Base-by-base conservation (phyloP, 1,140 invertebrate species). In the Theocolax elegans region DNA sequence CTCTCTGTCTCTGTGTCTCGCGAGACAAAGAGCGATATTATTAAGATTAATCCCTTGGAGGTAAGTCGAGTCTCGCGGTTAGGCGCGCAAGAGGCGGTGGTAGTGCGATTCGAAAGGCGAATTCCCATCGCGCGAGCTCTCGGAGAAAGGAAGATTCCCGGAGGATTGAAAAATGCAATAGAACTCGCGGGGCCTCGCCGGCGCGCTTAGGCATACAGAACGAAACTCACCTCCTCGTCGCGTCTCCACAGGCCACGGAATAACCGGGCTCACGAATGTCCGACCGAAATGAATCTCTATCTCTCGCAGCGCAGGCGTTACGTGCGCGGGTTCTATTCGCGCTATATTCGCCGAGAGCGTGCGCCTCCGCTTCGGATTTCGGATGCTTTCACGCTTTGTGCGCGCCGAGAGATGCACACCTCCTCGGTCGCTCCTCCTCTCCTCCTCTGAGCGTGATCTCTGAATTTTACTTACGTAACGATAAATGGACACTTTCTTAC, bases 111-210 rank as follows among this genome's bases (percentile, higher is more conserved):
- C 69, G 69, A 71, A 71, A 71, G 69, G 69, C 31, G 40, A 64
- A 71, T 64, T 70, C 60, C 38, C 67, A 59, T 25, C 42, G 31
- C 13, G 40, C 29, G 31, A 3, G 19, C 54, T 19, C 1, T 2
- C 29, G 64, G 70, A 72, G 70, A 72, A 72, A 72, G 70, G 70
- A 67, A 72, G 70, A 72, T 72, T 53, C 64, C 46, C 54, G 46
- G 63, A 66, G 69, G 51, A 64, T 54, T 46, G 21, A 66, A 66
- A 66, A 66, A 66, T 66, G 48, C 27, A 17, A 35, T 10, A 35
- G 10, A 35, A 35, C 31, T 35, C 31, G 4, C 31, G 31, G 29
- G 19, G n/a, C n/a, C 15, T 17, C 54, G 27, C 25, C 31, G 31
- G 4, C 10, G 4, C 31, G 31, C 31, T 35, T 35, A 35, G 4